Evolutionary conservation across 2,888 invertebrate species (phyloP).

Genomic region (Philaethria dido): DNA sequence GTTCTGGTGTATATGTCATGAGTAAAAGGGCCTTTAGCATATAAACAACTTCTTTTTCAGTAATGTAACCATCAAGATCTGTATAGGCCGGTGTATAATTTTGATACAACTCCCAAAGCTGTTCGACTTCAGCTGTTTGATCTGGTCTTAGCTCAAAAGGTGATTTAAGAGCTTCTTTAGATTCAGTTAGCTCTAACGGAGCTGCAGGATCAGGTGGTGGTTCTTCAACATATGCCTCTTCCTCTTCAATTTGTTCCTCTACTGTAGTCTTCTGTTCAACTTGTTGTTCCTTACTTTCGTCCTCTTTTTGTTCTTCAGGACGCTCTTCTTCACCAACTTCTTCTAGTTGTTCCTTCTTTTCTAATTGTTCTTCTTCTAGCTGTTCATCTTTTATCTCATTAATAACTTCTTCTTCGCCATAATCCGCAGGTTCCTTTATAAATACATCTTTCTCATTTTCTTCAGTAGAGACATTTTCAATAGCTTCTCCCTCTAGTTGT

Average conservation of each 20-base stretch:
- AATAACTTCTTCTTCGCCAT: constrained; percentile 34
- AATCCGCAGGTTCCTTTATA: constrained; percentile 30
- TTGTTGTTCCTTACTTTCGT: constrained; percentile 46
- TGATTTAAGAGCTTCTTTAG: constrained; percentile 65
- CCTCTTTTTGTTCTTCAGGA: constrained; percentile 42
- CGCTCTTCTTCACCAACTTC: constrained; percentile 42
- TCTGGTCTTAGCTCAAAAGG: constrained; percentile 69
- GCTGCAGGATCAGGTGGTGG: constrained; percentile 74
- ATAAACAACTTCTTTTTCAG: constrained; percentile 70
- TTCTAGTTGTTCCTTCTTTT: constrained; percentile 47
- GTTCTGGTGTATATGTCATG: constrained; percentile 71
- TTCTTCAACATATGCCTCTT: constrained; percentile 61
- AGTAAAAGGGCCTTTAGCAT: constrained; percentile 70
- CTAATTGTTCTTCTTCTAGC: constrained; percentile 46
- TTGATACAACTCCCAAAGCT: constrained; percentile 71
- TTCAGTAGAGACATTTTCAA: constrained; percentile 35
- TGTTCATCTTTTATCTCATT: constrained; percentile 45
- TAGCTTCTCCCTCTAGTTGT: constrained; percentile 38
- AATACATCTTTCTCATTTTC: constrained; percentile 36
- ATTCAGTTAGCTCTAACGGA: constrained; percentile 68
- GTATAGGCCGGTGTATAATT: constrained; percentile 73
- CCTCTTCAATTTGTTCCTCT: constrained; percentile 60
- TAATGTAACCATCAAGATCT: constrained; percentile 67
- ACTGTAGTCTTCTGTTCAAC: constrained; percentile 47
- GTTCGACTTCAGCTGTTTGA: constrained; percentile 71